Evolutionary conservation across 1,140 invertebrate species (phyloP), one percentile per base, ranked within the genome.

Genomic region (Thalassaphorura encarpata): DNA sequence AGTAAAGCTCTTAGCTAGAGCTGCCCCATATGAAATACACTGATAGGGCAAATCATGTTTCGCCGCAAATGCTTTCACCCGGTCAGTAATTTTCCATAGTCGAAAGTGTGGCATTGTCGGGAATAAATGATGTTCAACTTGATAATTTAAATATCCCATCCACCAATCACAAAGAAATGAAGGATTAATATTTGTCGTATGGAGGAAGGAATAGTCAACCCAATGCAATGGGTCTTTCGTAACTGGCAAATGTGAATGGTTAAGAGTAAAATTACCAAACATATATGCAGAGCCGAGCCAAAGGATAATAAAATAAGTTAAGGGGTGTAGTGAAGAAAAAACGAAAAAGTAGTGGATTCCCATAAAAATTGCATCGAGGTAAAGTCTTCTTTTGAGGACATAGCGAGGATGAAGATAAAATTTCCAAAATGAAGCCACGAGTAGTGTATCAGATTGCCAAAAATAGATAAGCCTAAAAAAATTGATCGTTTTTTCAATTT

Each of bases 71-170:
- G 43, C 47, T 24, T 39, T 54, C 31, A 59, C 57, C 29, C 43
- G 24, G 36, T 54, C 39, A 13, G 24, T 39, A 47, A 54, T 42
- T 4, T 49, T n/a, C 15, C 28, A 27, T 4, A 28, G 23, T 16
- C 45, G 43, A 40, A 54, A 59, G 19, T 29, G 42, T 21, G 57
- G 57, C 46, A 59, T 54, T 3, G 57, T 50, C 3, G 57, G 57
- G 27, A 59, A 59, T 15, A 59, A 28, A 47, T 62, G 57, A 54
- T 59, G 57, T 21, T 59, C 57, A 28, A 59, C 54, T 51, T 59
- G 57, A 15, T 29, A 54, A 47, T 59, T 59, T 5, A 59, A 33
- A 29, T 50, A 59, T 5, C 56, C 56, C 51, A 43, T 53, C 51
- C 51, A 29, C 2, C 18, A 43, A 53, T 27, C 19, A 19, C n/a